phyloP scores from a whole-genome alignment of 2,797 vertebrate species.

The Arnoldichthys spilopterus region DNA sequence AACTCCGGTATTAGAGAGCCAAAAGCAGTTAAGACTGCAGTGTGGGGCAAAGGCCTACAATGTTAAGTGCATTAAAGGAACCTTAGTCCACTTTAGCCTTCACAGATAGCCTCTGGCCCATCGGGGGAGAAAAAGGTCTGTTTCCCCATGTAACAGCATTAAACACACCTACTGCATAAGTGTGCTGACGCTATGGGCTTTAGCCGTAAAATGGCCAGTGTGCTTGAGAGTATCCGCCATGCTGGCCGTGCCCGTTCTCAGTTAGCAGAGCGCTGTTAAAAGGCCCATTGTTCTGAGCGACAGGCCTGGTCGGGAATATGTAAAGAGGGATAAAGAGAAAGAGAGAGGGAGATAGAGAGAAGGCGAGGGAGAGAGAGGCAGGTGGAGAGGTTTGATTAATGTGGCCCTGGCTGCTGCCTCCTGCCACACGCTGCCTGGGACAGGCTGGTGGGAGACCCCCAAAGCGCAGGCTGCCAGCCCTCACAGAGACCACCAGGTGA shows the following conservation, averaged over 20 bases:
- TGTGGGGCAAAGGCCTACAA: slow-evolving; percentile 59
- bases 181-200: slow-evolving; percentile 40
- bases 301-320: slow-evolving; percentile 56
- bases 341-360: slow-evolving; percentile 51
- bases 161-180: slow-evolving; percentile 59
- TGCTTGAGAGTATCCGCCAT: slow-evolving; percentile 32
- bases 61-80: slow-evolving; percentile 77
- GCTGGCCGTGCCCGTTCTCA: slow-evolving; percentile 30
- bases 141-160: slow-evolving; percentile 70
- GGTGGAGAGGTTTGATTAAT: slow-evolving; percentile 80
- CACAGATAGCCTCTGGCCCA: slow-evolving; percentile 64
- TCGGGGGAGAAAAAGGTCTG: slow-evolving; percentile 62
- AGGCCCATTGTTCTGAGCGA: slow-evolving; percentile 56
- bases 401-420: slow-evolving; percentile 58
- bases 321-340: slow-evolving; percentile 66
- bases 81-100: slow-evolving; percentile 68
- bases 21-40: slow-evolving; percentile 51
- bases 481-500: slow-evolving; percentile 72
- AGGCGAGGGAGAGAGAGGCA: slow-evolving; percentile 66
- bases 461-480: slow-evolving; percentile 68
- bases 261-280: slow-evolving; percentile 45
- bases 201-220: slow-evolving; percentile 57
- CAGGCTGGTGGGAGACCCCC: slow-evolving; percentile 64
- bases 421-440: slow-evolving; percentile 62
- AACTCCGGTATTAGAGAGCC: slow-evolving; percentile 55